phyloP scores from a whole-genome alignment of 2,113 vertebrate genomes.

The Channa argus region DNA sequence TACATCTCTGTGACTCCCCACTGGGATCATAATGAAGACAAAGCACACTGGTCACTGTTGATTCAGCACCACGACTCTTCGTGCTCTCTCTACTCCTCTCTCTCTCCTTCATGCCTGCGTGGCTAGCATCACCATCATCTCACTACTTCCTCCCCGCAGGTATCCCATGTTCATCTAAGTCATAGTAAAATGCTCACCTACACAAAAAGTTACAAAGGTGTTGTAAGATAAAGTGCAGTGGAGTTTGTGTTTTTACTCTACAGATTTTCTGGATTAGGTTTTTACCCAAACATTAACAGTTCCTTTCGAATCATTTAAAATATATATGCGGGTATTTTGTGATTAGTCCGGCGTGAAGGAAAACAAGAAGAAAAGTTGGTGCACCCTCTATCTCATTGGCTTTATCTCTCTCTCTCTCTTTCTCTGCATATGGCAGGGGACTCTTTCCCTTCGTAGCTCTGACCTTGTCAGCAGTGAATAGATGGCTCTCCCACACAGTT shows the following conservation, averaged over 20 bases:
- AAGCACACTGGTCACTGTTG: conserved; percentile 92
- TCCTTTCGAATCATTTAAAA: neutral
- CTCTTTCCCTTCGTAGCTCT: conserved; percentile 82
- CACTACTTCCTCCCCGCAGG: conserved; percentile 22
- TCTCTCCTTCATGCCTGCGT: conserved; percentile 37
- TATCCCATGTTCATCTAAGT: conserved; percentile 9
- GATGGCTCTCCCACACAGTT: conserved; percentile 87
- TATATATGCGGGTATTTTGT: conserved; percentile 1
- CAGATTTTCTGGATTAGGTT: neutral
- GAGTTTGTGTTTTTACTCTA: neutral
- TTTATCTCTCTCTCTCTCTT: conserved; percentile 51
- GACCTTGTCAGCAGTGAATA: conserved; percentile 88
- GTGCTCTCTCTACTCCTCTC: conserved; percentile 33
- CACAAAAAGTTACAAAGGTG: conserved; percentile 1
- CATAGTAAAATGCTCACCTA: neutral
- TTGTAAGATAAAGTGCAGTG: neutral
- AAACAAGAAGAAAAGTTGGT: conserved; percentile 42
- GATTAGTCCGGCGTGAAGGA: conserved; percentile 18
- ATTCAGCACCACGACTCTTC: conserved; percentile 84
- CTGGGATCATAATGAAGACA: conserved; percentile 93
- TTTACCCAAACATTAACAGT: neutral
- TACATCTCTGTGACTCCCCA: conserved; percentile 86
- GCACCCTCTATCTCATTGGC: conserved; percentile 53
- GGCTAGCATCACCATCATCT: conserved; percentile 55
- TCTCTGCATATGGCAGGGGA: conserved; percentile 82